These are phyloP conservation scores for Manis crassicaudata DNA, from an alignment of 2,797 vertebrate species.

Conservation along the genomic window DNA sequence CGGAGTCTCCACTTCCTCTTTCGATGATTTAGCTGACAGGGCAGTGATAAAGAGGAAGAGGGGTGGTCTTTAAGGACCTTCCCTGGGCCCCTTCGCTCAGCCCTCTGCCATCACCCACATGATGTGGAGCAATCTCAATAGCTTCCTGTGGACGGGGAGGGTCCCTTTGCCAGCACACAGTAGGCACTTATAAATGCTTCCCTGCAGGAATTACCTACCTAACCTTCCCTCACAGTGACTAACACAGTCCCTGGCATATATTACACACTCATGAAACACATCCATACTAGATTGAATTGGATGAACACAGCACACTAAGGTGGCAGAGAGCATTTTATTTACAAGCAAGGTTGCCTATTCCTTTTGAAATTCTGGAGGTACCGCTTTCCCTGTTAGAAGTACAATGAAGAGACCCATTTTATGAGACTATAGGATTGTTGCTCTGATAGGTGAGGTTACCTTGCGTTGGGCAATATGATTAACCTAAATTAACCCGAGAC, in stretches of 20 bases:
- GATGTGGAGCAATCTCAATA: neutral
- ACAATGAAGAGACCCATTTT: conserved; percentile 4
- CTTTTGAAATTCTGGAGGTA: neutral
- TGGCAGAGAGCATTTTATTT: neutral
- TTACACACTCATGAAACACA: neutral
- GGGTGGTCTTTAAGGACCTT: neutral
- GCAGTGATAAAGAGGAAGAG: conserved; percentile 59
- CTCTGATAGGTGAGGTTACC: neutral
- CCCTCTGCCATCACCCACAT: neutral
- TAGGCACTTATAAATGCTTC: neutral
- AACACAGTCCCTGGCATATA: neutral
- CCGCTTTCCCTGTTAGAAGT: neutral
- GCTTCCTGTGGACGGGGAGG: neutral
- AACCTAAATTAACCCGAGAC: conserved; percentile 61
- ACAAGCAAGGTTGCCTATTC: neutral
- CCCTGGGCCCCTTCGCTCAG: neutral
- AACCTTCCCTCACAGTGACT: fast-evolving
- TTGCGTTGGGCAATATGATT: neutral
- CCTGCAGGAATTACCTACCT: fast-evolving
- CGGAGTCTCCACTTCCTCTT: conserved; percentile 65
- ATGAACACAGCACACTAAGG: neutral
- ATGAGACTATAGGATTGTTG: neutral
- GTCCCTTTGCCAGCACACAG: fast-evolving
- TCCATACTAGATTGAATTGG: neutral
- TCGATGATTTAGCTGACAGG: conserved; percentile 68